Evolutionary conservation across 2,113 vertebrate species (phyloP), one percentile per base, ranked within the genome.

Genomic region (Campylorhamphus procurvoides): DNA sequence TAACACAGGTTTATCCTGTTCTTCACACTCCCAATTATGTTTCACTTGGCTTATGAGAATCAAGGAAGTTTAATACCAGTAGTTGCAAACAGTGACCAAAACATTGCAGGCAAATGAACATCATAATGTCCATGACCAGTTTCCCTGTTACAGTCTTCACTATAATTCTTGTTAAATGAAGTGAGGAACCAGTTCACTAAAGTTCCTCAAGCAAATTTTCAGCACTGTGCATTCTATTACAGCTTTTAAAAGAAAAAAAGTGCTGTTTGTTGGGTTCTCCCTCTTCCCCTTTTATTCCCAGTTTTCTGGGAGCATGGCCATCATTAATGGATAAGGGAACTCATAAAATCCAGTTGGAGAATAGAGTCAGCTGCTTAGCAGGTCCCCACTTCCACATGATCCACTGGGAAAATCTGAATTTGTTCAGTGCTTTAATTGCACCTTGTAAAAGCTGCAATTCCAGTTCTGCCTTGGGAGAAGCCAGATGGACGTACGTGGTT

Each of bases 41-140:
- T 95, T 79, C 49, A 87, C 81, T 84, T 88, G 79, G 55, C 67
- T 63, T 53, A 50, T 9, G 93, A 97, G 94, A 96, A 95, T 97
- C 95, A 97, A 97, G 96, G 96, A 97, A 97, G 94, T 97, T 97
- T 94, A 88, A 84, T 69, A 87, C 67, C 95, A 86, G 86, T 87
- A 66, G 91, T 53, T 96, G 56, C 63, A 90, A 89, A 77, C 75
- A 91, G 39, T 1, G 37, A 89, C 75, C 76, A 89, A 93, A 96
- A 83, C 8, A 18, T 67, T 22, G 4, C 4, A 72, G 80, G 40
- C 79, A 89, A 88, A 44, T 29, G 42, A 85, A 14, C 31, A n/a
- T 62, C 29, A 50, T 68, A 23, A 62, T 27, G 28, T 60, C 50
- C 35, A 19, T 60, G 59, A 56, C 46, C n/a, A 46, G 69, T 42